Conservation (phyloP, 2,113 vertebrate genomes). For the Takifugu bimaculatus region DNA sequence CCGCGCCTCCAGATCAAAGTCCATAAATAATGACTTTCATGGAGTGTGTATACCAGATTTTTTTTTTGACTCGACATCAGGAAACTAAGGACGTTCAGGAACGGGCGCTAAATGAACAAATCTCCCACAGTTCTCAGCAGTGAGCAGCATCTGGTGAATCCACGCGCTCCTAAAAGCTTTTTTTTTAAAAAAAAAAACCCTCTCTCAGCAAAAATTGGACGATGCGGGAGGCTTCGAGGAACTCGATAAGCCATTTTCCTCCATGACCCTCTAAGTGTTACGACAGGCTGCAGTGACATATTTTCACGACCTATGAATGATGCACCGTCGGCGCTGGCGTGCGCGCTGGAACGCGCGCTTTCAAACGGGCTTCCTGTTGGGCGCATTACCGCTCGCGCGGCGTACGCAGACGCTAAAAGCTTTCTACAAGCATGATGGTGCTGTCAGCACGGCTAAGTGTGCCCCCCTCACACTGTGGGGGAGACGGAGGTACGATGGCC, state of each 20-base stretch:
- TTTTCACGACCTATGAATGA: slow-evolving; percentile 45
- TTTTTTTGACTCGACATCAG: neutral
- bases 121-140: slow-evolving; percentile 15
- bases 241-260: slow-evolving; percentile 37
- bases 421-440: slow-evolving; percentile 33
- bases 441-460: slow-evolving; percentile 46
- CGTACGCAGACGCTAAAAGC: slow-evolving; percentile 41
- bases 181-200: slow-evolving; percentile 7
- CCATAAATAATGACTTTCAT: slow-evolving; percentile 33
- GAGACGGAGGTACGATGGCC: slow-evolving; percentile 46
- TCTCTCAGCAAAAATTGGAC: neutral
- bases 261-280: slow-evolving; percentile 41
- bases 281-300: slow-evolving; percentile 35
- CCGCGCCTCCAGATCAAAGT: neutral
- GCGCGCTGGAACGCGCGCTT: slow-evolving; percentile 12
- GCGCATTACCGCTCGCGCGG: neutral
- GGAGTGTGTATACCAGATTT: neutral
- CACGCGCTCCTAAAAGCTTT: slow-evolving; percentile 57
- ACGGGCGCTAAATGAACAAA: slow-evolving; percentile 17
- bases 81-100: slow-evolving; percentile 4
- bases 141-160: slow-evolving; percentile 10
- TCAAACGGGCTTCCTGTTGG: slow-evolving; percentile 6
- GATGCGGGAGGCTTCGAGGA: slow-evolving; percentile 25
- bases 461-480: slow-evolving; percentile 39
- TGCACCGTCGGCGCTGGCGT: slow-evolving; percentile 15